A percentile compares a stretch with the other conserved stretches of the same genome.
phyloP scores from a whole-genome alignment of 2,797 vertebrate species.

The Hoplostethus atlanticus region DNA sequence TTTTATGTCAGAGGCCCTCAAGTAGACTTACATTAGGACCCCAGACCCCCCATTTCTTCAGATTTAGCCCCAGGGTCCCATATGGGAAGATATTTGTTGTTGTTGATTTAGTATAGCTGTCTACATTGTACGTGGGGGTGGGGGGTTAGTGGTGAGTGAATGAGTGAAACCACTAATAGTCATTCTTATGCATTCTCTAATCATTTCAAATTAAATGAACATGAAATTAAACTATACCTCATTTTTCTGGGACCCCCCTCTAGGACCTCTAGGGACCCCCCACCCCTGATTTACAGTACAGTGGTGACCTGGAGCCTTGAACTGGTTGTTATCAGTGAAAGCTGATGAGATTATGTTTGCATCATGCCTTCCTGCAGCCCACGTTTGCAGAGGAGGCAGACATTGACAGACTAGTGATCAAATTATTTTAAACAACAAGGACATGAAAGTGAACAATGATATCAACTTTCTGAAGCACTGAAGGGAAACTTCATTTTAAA shows the following conservation, averaged over 20 bases:
- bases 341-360: background rate
- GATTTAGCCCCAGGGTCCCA: background rate
- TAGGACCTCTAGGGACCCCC: no score
- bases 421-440: background rate
- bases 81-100: background rate
- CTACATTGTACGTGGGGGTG: background rate
- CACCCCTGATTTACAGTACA: no score
- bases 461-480: no score
- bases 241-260: no score
- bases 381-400: background rate
- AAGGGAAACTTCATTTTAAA: no score
- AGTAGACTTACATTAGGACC: background rate
- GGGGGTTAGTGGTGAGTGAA: background rate
- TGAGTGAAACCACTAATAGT: no score
- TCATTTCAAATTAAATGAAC: no score
- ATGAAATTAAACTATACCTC: no score
- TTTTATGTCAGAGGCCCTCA: conserved; percentile 1
- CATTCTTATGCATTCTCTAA: no score
- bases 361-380: background rate
- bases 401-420: background rate
- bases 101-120: no score
- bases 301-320: background rate
- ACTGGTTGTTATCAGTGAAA: background rate
- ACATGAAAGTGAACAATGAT: background rate
- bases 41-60: background rate